Percentiles rank a stretch among this genome's conserved stretches.
These are phyloP conservation scores for Aporrectodea caliginosa DNA, from an alignment of 1,140 invertebrate species.

Conservation along the genomic window DNA sequence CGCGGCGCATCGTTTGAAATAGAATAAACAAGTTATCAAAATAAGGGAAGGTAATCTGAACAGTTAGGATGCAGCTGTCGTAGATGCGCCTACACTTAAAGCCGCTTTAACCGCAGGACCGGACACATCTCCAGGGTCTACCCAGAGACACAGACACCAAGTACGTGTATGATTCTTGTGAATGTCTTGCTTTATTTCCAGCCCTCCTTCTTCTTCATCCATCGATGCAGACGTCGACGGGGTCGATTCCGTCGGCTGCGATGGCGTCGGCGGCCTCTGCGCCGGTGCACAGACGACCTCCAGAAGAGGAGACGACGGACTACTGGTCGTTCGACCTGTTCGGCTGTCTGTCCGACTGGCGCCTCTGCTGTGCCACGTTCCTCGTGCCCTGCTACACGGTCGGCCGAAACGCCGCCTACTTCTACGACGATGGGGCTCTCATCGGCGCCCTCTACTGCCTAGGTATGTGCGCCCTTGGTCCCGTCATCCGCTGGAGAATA, in stretches of 20 bases:
- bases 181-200: too few species aligned
- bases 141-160: too few species aligned
- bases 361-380: slow-evolving; percentile 16
- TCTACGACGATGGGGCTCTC: slow-evolving; percentile 14
- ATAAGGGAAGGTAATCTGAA: too few species aligned
- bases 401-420: slow-evolving; percentile 16
- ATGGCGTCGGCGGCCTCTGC: not conserved
- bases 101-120: too few species aligned
- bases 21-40: too few species aligned
- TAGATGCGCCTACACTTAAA: too few species aligned
- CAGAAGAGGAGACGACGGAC: slow-evolving; percentile 15
- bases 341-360: slow-evolving; percentile 12
- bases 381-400: slow-evolving; percentile 26
- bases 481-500: slow-evolving; percentile 18
- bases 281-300: not conserved
- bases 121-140: too few species aligned
- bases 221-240: not conserved
- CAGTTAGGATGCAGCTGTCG: too few species aligned
- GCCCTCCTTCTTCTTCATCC: not conserved
- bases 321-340: slow-evolving; percentile 19
- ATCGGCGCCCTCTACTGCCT: slow-evolving; percentile 11
- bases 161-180: too few species aligned
- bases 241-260: not conserved
- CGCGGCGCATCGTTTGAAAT: too few species aligned
- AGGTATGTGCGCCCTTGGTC: slow-evolving; percentile 17